Evolutionary conservation across 1,140 invertebrate genomes (phyloP), one percentile per base, ranked within the genome.

Genomic region (Drosophila aff.): DNA sequence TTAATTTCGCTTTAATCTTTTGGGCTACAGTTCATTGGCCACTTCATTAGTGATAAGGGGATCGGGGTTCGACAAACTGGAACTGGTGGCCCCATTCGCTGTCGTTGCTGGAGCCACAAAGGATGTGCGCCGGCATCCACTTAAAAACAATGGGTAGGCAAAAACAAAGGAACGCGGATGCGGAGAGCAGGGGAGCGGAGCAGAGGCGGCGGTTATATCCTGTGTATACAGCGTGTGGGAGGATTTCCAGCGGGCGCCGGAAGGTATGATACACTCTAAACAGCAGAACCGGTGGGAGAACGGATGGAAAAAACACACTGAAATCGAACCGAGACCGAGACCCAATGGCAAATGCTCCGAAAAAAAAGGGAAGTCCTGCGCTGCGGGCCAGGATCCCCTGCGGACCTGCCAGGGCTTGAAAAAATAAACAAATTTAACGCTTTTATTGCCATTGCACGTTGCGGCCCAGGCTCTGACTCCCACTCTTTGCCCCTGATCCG

Each of bases 391-490:
- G 47, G 15, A 71, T 16, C 13, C 63, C 68, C 50, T 49, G 23
- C 16, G 76, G 60, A 61, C 67, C 46, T 50, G 47, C 55, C 53
- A 50, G 71, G 71, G 65, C 65, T 79, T 74, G 67, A 73, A 85
- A 90, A 90, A 90, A 91, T 90, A 90, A 90, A 90, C 85, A 90
- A 90, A 90, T 90, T 90, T 90, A 85, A 85, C 85, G 86, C 78
- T 90, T 90, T 90, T 90, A 90, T 90, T 91, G 85, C 85, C 79
- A 59, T 65, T 75, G 85, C 81, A 90, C 84, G 81, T 85, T 89
- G 85, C 79, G 77, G 61, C 33, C 38, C 36, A 10, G 21, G n/a
- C 26, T 6, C 7, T 15, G 18, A 26, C 43, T 50, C 4, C 31
- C 3, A 59, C 38, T 46, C 38, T 49, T 50, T n/a, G 31, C 15